These are phyloP conservation scores for Pipistrellus pipistrellus DNA, from an alignment of 2,797 vertebrate genomes.

Conservation along the genomic window DNA sequence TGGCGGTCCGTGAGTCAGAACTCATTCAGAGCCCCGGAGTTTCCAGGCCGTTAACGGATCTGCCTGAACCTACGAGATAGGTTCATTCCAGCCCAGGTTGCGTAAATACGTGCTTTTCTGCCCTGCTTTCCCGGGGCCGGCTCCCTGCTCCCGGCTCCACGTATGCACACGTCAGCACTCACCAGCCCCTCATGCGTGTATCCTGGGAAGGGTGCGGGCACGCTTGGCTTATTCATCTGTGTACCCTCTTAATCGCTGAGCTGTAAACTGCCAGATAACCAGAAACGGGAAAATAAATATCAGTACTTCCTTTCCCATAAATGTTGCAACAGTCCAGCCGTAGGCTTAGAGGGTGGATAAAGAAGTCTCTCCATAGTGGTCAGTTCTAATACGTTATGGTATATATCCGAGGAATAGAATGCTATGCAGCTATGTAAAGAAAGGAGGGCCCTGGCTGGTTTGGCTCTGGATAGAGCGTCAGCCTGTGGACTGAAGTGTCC, in stretches of 20 bases:
- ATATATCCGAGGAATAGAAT: too few species aligned
- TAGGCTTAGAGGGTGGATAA: neutral
- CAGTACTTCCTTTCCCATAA: neutral
- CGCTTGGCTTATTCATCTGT: neutral
- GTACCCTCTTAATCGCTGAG: neutral
- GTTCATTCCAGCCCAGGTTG: rapidly evolving
- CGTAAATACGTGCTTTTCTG: neutral
- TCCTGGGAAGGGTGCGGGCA: neutral
- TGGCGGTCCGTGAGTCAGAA: constrained; percentile 70
- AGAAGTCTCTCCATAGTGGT: neutral
- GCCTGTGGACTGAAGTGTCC: neutral
- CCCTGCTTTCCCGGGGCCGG: neutral
- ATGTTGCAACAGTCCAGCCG: neutral
- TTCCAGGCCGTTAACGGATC: constrained; percentile 72
- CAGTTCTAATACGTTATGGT: neutral
- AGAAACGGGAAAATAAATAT: neutral
- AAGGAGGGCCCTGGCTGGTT: neutral
- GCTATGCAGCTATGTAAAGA: too few species aligned
- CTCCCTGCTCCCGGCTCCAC: neutral
- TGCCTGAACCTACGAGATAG: constrained; percentile 56
- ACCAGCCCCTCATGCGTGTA: rapidly evolving
- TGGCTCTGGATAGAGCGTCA: neutral
- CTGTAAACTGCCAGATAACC: neutral
- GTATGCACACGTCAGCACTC: too few species aligned
- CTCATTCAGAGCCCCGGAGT: constrained; percentile 34